phyloP scores from a whole-genome alignment of 2,797 vertebrate genomes.

The Synaphobranchus kaupii region DNA sequence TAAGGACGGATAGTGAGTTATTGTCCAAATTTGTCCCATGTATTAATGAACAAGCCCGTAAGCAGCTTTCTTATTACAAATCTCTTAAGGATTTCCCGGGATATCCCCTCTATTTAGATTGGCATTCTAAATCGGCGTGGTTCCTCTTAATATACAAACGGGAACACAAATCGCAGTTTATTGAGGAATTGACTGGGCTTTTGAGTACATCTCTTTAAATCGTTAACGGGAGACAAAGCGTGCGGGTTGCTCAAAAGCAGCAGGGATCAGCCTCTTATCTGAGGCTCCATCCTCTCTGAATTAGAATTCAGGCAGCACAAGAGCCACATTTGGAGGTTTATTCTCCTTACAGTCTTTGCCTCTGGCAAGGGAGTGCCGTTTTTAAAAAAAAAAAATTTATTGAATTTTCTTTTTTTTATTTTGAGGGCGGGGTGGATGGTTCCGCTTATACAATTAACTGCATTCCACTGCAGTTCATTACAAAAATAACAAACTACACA shows the following conservation, averaged over 20 bases:
- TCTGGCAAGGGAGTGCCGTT: background rate
- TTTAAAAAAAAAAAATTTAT: too few relatives aligned
- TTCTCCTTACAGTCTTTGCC: background rate
- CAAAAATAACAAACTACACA: background rate
- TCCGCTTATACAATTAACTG: too few relatives aligned
- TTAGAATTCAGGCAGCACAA: background rate
- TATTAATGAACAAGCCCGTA: slow-evolving; percentile 22
- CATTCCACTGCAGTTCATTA: background rate
- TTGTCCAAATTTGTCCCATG: slow-evolving; percentile 35
- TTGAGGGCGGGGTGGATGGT: background rate
- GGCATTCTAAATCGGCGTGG: slow-evolving; percentile 22
- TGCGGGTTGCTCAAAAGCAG: background rate
- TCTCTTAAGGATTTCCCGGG: background rate
- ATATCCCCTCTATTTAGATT: background rate
- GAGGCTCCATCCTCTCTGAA: background rate
- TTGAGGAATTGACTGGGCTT: background rate
- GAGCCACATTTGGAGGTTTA: background rate
- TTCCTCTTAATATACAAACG: slow-evolving; percentile 20
- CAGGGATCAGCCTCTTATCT: slow-evolving; percentile 24
- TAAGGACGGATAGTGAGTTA: slow-evolving; percentile 34
- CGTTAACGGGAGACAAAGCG: slow-evolving; percentile 10
- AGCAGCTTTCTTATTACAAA: slow-evolving; percentile 12
- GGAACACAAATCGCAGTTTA: slow-evolving; percentile 19
- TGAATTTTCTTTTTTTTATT: background rate
- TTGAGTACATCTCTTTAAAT: slow-evolving; percentile 17